Conservation (phyloP, 2,797 vertebrate genomes). For the Pyrrhura leucotis region DNA sequence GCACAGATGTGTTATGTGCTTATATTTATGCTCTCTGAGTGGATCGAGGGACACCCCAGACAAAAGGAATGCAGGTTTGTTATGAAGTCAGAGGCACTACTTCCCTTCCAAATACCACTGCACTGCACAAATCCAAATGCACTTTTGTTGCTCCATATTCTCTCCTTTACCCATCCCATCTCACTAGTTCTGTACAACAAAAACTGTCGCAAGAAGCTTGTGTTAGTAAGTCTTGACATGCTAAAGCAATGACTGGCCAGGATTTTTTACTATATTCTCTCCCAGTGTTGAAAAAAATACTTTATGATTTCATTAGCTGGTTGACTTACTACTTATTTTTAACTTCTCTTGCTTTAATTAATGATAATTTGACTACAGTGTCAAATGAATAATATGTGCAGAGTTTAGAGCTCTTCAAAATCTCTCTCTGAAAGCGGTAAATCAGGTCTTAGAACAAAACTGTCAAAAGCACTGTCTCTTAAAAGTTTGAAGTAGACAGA, state of each 20-base stretch:
- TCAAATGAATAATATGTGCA: not conserved
- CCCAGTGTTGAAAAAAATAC: not conserved
- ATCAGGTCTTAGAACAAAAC: not conserved
- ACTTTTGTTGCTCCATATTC: not conserved
- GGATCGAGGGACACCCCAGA: not conserved
- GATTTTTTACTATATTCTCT: not conserved
- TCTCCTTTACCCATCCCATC: not conserved
- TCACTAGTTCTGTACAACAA: not conserved
- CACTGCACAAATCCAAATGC: not conserved
- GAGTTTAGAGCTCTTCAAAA: not conserved
- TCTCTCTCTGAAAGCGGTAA: not conserved
- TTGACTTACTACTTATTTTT: not conserved
- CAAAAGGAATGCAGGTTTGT: not conserved
- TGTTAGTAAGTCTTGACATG: not conserved
- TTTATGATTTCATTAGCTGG: not conserved
- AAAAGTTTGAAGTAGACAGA: not conserved
- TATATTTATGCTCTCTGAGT: not conserved
- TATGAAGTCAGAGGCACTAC: not conserved
- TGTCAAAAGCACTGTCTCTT: not conserved
- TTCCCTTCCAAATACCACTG: not conserved
- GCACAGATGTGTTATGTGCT: not conserved
- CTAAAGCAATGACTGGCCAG: not conserved
- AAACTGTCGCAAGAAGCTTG: not conserved
- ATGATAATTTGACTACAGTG: not conserved
- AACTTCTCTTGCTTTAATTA: not conserved